Conservation (phyloP, 2,797 vertebrate genomes). For the Cossypha niveicapilla region DNA sequence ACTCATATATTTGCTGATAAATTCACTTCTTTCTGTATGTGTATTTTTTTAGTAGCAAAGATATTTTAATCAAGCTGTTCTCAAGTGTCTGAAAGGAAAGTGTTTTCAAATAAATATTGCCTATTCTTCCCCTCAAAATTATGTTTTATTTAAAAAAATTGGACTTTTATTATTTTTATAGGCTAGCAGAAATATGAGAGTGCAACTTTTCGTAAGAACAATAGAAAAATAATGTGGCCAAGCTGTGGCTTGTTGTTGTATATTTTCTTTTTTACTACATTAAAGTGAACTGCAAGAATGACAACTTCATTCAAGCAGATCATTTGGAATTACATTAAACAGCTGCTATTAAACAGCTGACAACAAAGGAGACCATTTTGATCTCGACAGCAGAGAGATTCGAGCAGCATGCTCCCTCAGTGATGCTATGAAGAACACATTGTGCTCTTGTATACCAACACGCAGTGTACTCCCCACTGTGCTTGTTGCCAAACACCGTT, state of each 20-base stretch:
- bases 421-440: slow-evolving; percentile 67
- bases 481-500: slow-evolving; percentile 79
- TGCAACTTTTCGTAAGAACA: slow-evolving; percentile 34
- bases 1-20: background rate
- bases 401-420: slow-evolving; percentile 55
- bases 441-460: slow-evolving; percentile 72
- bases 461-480: slow-evolving; percentile 65
- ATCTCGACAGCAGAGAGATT: slow-evolving; percentile 60
- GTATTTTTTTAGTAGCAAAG: background rate
- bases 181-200: background rate
- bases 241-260: background rate
- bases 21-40: background rate
- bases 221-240: background rate
- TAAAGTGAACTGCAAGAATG: slow-evolving; percentile 73
- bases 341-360: slow-evolving; percentile 80
- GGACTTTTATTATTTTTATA: background rate
- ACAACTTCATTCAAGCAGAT: slow-evolving; percentile 76
- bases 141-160: background rate
- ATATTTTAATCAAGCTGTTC: background rate
- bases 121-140: background rate
- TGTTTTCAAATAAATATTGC: background rate
- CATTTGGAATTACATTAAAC: slow-evolving; percentile 78
- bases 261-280: slow-evolving; percentile 42
- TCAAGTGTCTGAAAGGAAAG: background rate
- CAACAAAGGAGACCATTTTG: slow-evolving; percentile 70